Evolutionary conservation across 1,140 invertebrate genomes (phyloP).

Genomic region (Steinernema khuongi): DNA sequence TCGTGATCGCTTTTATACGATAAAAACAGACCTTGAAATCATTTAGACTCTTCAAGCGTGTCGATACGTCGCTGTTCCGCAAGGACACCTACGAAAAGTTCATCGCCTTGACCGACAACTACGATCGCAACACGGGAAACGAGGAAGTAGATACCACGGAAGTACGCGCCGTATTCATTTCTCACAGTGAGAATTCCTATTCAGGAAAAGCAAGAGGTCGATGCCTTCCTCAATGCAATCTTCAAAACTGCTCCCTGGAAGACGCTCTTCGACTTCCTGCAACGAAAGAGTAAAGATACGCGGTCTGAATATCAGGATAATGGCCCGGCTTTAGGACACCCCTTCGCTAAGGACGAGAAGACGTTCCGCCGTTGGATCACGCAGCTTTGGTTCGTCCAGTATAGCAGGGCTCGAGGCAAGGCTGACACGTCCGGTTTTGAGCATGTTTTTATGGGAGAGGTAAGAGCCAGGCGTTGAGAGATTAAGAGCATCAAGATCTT

Average conservation of each 20-base stretch:
- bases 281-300: constrained; percentile 33
- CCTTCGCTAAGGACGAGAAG: constrained; percentile 24
- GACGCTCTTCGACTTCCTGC: constrained; percentile 36
- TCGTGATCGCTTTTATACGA: not conserved
- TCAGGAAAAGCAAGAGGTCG: constrained; percentile 39
- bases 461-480: too few relatives aligned
- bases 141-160: constrained; percentile 29
- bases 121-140: constrained; percentile 35
- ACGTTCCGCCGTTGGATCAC: constrained; percentile 35
- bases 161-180: not conserved
- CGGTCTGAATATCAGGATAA: not conserved
- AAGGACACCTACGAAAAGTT: constrained; percentile 38
- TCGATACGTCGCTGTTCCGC: constrained; percentile 39
- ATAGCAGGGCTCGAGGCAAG: constrained; percentile 33
- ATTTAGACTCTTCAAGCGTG: constrained; percentile 39
- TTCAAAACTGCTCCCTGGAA: constrained; percentile 35
- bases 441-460: constrained; percentile 77
- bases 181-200: not conserved
- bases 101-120: constrained; percentile 38
- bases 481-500: too few relatives aligned
- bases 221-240: constrained; percentile 31
- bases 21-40: constrained; percentile 14
- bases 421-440: constrained; percentile 67
- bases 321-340: constrained; percentile 29
- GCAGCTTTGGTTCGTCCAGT: constrained; percentile 42